Evolutionary conservation across 2,888 invertebrate species (phyloP), one percentile per base, ranked within the genome.

Genomic region (Odontothrips loti): DNA sequence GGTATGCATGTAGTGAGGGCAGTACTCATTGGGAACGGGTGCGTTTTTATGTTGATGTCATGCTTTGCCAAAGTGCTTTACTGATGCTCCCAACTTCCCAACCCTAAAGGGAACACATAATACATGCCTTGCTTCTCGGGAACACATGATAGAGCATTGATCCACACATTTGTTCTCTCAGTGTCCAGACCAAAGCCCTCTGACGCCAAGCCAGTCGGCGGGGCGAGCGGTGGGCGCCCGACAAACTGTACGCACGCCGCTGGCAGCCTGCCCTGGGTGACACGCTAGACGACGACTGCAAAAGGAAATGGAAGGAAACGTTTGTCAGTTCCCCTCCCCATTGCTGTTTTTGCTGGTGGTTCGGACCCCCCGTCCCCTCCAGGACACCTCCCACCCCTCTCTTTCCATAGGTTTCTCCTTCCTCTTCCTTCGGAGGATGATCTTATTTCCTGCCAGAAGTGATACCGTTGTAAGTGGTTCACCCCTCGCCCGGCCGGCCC

Each of bases 391-490:
- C 68, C 23, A 27, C 8, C 68, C 27, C 68, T 23, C 27, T 75
- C 68, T 23, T 23, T 23, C 68, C 27, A n/a, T 23, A n/a, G 68
- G 68, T 68, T 23, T 68, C 68, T 15, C n/a, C 58, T 58, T 17
- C 58, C 58, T 58, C 34, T 58, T 8, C 58, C 68, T 75, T 75
- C 12, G 68, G 23, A 12, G 27, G 68, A 75, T 75, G 23, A 75
- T 75, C 68, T 75, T 80, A 47, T 80, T 80, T 84, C 81, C 83
- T 84, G 82, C 80, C 82, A 75, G 68, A 27, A 75, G 68, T 75
- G 68, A 75, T 75, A 75, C 68, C 68, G 68, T 75, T 75, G 68
- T 75, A 75, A 75, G 68, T 75, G 68, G 68, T 75, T 15, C 34
- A 43, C 34, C 34, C 34, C 34, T 43, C 34, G 34, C 3, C 34